Evolutionary conservation across 2,888 invertebrate genomes (phyloP), one percentile per base, ranked within the genome.

Genomic region (Seira sanloemensis): DNA sequence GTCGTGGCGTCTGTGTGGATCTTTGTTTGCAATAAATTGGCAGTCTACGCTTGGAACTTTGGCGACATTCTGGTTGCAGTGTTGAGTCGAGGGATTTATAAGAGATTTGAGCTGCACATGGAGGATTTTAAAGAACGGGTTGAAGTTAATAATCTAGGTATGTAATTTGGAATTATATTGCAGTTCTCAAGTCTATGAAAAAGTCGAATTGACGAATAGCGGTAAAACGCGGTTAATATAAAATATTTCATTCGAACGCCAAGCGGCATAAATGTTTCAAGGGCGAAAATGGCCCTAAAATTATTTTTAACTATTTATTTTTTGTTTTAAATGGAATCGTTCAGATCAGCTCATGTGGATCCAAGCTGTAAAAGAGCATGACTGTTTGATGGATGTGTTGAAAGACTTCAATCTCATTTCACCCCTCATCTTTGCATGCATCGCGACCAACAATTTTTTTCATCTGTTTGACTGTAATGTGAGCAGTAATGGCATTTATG

Each of bases 391-490:
- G 4, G 80, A 86, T 4, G 54, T 89, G 4, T 24, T 86, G 1
- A 23, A 71, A 16, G 78, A 77, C 0, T 78, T 87, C 37, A 84
- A 86, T 0, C 68, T 89, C 1, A 50, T 89, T n/a, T 88, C 88
- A 0, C 89, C 89, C 0, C 18, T 89, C 0, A 81, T 89, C 21
- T 88, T 89, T 76, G 83, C 67, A 0, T 86, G 87, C 5, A 86
- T 67, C 50, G 79, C 87, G 0, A 87, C 87, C 5, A 89, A 89
- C 68, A 84, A n/a, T 88, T 18, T 89, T 86, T 71, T 89, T 86
- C 27, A 86, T 89, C 50, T 89, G 89, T 71, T 58, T 89, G 7
- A 87, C 85, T 62, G 88, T 88, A 72, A 84, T 25, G 1, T 37
- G 37, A 37, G 12, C 37, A 37, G 37, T 37, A n/a, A n/a, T n/a